Evolutionary conservation across 2,797 vertebrate genomes (phyloP).

Genomic region (Anniella stebbinsi): DNA sequence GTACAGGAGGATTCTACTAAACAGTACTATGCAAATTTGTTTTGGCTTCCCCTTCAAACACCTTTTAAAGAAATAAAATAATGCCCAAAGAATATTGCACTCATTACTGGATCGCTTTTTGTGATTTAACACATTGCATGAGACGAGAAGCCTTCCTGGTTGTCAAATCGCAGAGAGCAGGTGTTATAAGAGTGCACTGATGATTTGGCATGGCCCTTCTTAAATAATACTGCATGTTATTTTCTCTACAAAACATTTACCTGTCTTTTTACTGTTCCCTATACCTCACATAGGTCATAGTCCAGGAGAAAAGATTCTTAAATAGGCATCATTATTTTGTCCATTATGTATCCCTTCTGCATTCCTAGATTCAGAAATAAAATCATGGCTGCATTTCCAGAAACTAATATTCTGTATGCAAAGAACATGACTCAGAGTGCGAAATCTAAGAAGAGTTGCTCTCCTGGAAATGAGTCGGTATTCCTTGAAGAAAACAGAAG

Average conservation of each 20-base stretch:
- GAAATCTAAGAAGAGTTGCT: neutral
- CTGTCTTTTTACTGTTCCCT: constrained; percentile 15
- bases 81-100: neutral
- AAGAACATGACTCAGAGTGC: neutral
- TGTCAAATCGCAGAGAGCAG: constrained; percentile 12
- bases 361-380: neutral
- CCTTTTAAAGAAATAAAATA: constrained; percentile 35
- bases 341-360: neutral
- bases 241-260: constrained; percentile 27
- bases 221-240: neutral
- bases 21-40: constrained; percentile 37
- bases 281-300: neutral
- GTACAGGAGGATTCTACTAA: constrained; percentile 43
- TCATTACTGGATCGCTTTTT: constrained; percentile 32
- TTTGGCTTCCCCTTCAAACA: constrained; percentile 47
- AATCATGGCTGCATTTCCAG: neutral
- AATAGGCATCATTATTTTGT: neutral
- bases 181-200: neutral
- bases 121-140: constrained; percentile 18
- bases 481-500: constrained; percentile 49
- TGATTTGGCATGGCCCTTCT: constrained; percentile 8
- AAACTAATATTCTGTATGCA: constrained; percentile 16
- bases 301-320: neutral
- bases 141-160: constrained; percentile 19
- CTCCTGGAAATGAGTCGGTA: neutral